These are phyloP conservation scores for Bubo blakistoni DNA, from an alignment of 2,113 vertebrate species.

Conservation along the genomic window DNA sequence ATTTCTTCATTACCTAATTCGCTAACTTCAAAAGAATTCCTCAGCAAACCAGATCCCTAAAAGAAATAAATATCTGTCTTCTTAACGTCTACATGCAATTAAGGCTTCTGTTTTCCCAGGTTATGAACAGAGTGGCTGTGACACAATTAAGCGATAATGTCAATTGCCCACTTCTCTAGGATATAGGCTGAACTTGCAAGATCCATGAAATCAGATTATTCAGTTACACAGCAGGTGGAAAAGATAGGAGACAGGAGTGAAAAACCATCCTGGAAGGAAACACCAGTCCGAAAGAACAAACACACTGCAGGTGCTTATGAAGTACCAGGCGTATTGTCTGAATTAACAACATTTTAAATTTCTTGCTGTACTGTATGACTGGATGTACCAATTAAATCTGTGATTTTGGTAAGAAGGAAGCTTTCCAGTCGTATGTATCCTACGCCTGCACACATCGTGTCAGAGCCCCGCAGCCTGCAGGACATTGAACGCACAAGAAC, in stretches of 20 bases:
- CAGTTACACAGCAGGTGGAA: not conserved
- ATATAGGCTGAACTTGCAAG: not conserved
- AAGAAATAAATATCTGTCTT: not conserved
- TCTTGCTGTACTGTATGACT: not conserved
- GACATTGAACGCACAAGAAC: rapidly evolving
- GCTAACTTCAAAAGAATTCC: not conserved
- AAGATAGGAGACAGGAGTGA: not conserved
- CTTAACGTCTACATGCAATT: not conserved
- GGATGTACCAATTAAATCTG: not conserved
- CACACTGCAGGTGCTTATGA: not conserved
- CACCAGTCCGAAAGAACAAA: not conserved
- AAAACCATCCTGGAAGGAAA: not conserved
- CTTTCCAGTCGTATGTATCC: not conserved
- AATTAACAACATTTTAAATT: not conserved
- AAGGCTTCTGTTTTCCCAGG: not conserved
- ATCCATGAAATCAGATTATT: slow-evolving; percentile 2
- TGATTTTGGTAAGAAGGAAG: not conserved
- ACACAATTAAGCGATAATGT: not conserved
- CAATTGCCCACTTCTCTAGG: not conserved
- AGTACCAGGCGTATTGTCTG: not conserved
- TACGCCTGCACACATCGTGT: rapidly evolving
- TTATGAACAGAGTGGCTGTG: not conserved
- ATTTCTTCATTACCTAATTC: not conserved
- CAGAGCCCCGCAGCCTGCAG: not conserved
- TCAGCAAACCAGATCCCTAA: not conserved